Base-by-base conservation (phyloP, 2,113 vertebrate species). In the Platycercus adscitus region DNA sequence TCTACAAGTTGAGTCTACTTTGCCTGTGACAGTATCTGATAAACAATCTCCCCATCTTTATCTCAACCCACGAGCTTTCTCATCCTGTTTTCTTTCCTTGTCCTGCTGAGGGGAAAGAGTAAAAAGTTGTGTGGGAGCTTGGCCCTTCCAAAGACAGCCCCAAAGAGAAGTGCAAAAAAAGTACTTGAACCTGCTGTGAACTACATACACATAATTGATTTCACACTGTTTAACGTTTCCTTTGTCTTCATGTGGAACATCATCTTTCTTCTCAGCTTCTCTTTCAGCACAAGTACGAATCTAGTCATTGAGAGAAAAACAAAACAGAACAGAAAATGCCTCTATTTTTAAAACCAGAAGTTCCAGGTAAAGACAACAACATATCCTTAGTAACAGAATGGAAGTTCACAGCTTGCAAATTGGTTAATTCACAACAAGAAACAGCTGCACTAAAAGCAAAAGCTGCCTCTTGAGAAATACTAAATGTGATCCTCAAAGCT, bases 221-320 rank as follows among this genome's bases (percentile, higher is more conserved):
- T 99, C 99, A 93, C 99, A 99, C 69, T 98, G 98, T 93, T 99
- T 99, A 89, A 99, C 99, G 5, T 99, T 99, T 90, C 99, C 99
- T 94, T 99, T 97, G 97, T 99, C 99, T 97, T 99, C 99, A 52
- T 99, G 99, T 33, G 99, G 98, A 88, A 99, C 97, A 79, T 99
- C 98, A 83, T 99, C 99, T 90, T 98, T 99, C 89, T 88, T 98
- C 97, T 99, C 99, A 41, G 97, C 93, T 96, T 99, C 99, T 92
- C 98, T 98, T 94, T 99, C 99, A 19, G 97, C 96, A 89, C 98
- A 99, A 8, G 98, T 98, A 81, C 99, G 98, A 88, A 99, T 99
- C 99, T 99, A 96, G 55, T 89, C 41, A 94, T 88, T 43, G 33
- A 90, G 33, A 68, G 24, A 26, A 35, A 35, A 44, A 2, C 6